A percentile compares a stretch with the other conserved stretches of the same genome.
These are phyloP conservation scores for Punctoribates punctum DNA, from an alignment of 2,888 invertebrate genomes.

Conservation along the genomic window DNA sequence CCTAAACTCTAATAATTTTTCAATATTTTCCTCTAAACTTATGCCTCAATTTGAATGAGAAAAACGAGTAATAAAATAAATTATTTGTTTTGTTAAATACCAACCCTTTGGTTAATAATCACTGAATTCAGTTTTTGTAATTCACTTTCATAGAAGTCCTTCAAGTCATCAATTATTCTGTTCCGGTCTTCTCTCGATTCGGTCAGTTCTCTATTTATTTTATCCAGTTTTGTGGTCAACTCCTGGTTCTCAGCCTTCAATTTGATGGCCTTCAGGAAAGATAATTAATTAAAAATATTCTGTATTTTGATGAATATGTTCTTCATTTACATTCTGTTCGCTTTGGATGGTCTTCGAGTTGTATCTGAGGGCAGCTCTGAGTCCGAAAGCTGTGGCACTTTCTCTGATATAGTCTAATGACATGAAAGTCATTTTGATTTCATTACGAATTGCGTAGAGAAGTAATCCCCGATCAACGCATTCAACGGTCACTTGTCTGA, in stretches of 20 bases:
- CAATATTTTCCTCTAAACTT: neutral
- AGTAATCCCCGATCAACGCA: slow-evolving; percentile 94
- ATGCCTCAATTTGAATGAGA: neutral
- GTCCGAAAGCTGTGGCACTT: slow-evolving; percentile 94
- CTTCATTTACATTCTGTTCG: slow-evolving; percentile 58
- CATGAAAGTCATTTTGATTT: slow-evolving; percentile 92
- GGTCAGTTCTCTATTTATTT: neutral
- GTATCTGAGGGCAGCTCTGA: slow-evolving; percentile 92
- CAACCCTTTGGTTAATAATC: slow-evolving; percentile 22
- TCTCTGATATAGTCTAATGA: slow-evolving; percentile 95
- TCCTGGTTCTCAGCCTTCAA: neutral
- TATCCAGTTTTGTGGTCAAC: neutral
- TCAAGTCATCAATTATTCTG: slow-evolving; percentile 1
- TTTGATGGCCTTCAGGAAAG: neutral
- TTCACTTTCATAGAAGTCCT: neutral
- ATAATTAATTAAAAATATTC: neutral
- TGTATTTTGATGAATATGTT: neutral
- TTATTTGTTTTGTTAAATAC: neutral
- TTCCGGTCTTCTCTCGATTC: neutral
- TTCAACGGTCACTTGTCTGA: slow-evolving; percentile 89
- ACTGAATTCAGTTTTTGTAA: slow-evolving; percentile 16
- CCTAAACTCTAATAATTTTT: too few species aligned
- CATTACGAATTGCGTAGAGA: slow-evolving; percentile 84
- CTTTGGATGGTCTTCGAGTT: slow-evolving; percentile 83
- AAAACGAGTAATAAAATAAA: neutral